Evolutionary conservation across 2,113 vertebrate genomes (phyloP), one percentile per base, ranked within the genome.

Genomic region (Clarias macrocephalus): DNA sequence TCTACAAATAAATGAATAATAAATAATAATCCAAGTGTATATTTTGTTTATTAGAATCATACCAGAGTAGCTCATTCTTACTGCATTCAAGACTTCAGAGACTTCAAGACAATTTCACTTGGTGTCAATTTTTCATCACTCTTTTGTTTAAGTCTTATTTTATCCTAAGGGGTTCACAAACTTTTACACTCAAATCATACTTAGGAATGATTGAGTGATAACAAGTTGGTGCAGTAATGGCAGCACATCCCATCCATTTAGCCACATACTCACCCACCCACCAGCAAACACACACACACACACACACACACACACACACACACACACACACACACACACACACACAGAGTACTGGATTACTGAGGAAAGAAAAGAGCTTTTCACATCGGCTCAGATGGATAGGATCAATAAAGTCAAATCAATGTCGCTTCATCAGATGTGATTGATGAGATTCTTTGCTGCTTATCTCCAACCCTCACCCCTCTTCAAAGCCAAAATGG

Each of bases 351-450:
- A 79, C 79, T 60, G 57, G 79, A 80, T 80, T 80, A 80, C 56
- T 80, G n/a, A 65, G 52, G 42, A 79, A 72, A 76, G 42, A 85
- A 77, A 37, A 48, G 63, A 85, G 84, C 73, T 30, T 79, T 85
- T 18, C 19, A 63, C 25, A n/a, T 33, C 1, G 66, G 83, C 84
- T 82, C 66, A 15, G 75, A 21, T 6, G 65, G 77, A 86, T 59
- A 62, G 81, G 73, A 82, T 84, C 59, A 83, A 82, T 85, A 62
- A 33, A 42, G 48, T 77, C n/a, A 56, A 48, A 65, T 86, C 85
- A 68, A 63, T 89, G 23, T 82, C 77, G 83, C 87, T 89, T 87
- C 75, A 87, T 90, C 79, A 88, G 57, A 84, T 13, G 13, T 48
- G 65, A 86, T 81, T 73, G 79, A 87, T 70, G 60, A 79, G 82